phyloP scores from a whole-genome alignment of 2,797 vertebrate species.

The Melanotaenia parkinsoni region DNA sequence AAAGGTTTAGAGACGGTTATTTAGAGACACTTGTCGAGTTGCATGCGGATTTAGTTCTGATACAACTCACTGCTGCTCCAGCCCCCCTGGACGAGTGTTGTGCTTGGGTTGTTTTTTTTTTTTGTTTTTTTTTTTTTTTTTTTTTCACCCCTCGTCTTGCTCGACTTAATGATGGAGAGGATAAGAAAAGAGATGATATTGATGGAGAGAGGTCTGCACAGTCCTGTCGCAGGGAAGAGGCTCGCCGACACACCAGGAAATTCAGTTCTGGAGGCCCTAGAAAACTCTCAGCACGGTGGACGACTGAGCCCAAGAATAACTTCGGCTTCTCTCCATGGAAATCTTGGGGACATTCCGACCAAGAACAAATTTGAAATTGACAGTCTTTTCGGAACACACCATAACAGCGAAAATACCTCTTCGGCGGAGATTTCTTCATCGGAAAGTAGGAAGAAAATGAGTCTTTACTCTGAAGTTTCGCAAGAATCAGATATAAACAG shows the following conservation, averaged over 20 bases:
- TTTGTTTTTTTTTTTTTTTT: too few relatives aligned
- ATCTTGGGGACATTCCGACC: constrained; percentile 91
- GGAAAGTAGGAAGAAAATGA: constrained; percentile 95
- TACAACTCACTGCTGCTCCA: constrained; percentile 90
- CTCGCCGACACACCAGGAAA: constrained; percentile 94
- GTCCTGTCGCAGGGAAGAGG: constrained; percentile 94
- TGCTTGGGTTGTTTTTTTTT: constrained; percentile 19
- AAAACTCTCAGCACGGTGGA: constrained; percentile 97
- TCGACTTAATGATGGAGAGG: constrained; percentile 98
- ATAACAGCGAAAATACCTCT: constrained; percentile 87
- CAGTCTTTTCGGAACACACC: constrained; percentile 93
- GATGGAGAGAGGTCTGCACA: constrained; percentile 99
- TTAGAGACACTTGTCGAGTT: constrained; percentile 85
- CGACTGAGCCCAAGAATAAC: constrained; percentile 96
- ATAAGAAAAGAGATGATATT: constrained; percentile 99
- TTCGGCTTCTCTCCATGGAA: constrained; percentile 92
- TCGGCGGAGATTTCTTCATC: constrained; percentile 90
- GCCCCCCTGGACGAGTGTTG: constrained; percentile 85
- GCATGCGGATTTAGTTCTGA: constrained; percentile 94
- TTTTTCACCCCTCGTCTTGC: constrained; percentile 51
- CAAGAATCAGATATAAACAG: constrained; percentile 97
- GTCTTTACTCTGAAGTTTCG: constrained; percentile 93
- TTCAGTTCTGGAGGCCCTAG: constrained; percentile 97
- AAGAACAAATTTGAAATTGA: constrained; percentile 99
- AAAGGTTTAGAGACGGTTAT: constrained; percentile 86